Evolutionary conservation across 2,888 invertebrate genomes (phyloP).

Genomic region (Brenthis hecate): DNA sequence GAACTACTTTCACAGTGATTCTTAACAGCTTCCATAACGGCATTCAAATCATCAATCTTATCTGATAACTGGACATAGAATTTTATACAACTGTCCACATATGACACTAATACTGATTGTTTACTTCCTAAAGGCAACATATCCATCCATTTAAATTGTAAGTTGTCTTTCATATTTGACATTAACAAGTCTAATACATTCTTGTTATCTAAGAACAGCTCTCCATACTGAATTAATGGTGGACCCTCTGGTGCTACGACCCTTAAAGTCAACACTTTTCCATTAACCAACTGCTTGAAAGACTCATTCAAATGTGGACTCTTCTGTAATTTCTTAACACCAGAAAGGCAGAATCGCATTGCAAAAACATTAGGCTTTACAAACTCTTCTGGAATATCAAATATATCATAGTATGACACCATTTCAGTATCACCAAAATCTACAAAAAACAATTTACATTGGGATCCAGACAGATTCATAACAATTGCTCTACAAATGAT

Average conservation of each 20-base stretch:
- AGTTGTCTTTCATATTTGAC: slow-evolving; percentile 66
- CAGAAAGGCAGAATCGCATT: slow-evolving; percentile 87
- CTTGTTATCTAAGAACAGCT: slow-evolving; percentile 83
- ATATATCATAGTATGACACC: slow-evolving; percentile 87
- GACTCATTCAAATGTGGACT: slow-evolving; percentile 84
- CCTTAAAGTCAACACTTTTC: slow-evolving; percentile 84
- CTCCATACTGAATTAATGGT: slow-evolving; percentile 88
- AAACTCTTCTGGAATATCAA: slow-evolving; percentile 88
- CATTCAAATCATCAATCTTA: slow-evolving; percentile 82
- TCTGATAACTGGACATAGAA: slow-evolving; percentile 88
- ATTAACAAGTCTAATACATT: slow-evolving; percentile 83
- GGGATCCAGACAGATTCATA: slow-evolving; percentile 86
- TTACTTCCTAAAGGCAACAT: slow-evolving; percentile 61
- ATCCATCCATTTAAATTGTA: slow-evolving; percentile 68
- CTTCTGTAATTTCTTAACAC: slow-evolving; percentile 84
- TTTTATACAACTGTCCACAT: slow-evolving; percentile 86
- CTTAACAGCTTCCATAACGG: slow-evolving; percentile 86
- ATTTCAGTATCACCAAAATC: slow-evolving; percentile 91
- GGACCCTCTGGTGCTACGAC: slow-evolving; percentile 87
- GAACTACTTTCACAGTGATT: slow-evolving; percentile 80
- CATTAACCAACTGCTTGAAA: slow-evolving; percentile 86
- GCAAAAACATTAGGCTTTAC: slow-evolving; percentile 88
- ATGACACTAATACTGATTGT: slow-evolving; percentile 83
- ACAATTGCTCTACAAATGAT: slow-evolving; percentile 89
- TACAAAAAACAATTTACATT: slow-evolving; percentile 90